Evolutionary conservation across 2,888 invertebrate genomes (phyloP), one percentile per base, ranked within the genome.

Genomic region (Amorpha juglandis): DNA sequence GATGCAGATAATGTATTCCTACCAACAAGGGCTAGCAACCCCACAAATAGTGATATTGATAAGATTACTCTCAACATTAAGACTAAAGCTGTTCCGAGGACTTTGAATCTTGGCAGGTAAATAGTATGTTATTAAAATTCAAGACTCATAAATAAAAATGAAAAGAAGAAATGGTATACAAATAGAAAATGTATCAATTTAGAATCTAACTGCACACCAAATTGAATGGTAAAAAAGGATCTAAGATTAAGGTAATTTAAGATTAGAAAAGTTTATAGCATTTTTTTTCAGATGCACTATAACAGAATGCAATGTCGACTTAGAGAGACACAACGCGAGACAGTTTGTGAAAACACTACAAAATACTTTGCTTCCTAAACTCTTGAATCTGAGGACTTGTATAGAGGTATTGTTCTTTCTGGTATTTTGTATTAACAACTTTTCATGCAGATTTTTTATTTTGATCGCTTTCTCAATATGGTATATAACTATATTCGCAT

Each of bases 311-410:
- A 97, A 97, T 74, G 96, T 97, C 12, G 97, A 98, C 80, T 95
- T 97, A 53, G 98, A 98, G 84, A 94, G 98, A 63, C 97, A 97
- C 82, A 98, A 98, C 83, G 98, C 98, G 0, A 93, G 96, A 21
- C 96, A 97, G 80, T 98, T 98, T 83, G 95, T 97, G 0, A 96
- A 96, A 79, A 96, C 96, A 0, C 82, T 98, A 33, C 95, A 95
- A 69, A 94, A 95, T 69, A 95, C 96, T 67, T 89, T 98, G 51
- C 92, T 98, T 12, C 98, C 98, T 0, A 96, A 96, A 79, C 91
- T 98, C 1, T 86, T 97, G 58, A 93, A 95, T 33, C 90, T 98
- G 0, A 94, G 97, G 70, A 97, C 97, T 73, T 97, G 97, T 66
- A 96, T 97, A 73, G 98, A 98, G 87, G 95, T 94, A 81, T 67